Conservation (phyloP, 2,888 invertebrate genomes). For the Tridacna crocea region DNA sequence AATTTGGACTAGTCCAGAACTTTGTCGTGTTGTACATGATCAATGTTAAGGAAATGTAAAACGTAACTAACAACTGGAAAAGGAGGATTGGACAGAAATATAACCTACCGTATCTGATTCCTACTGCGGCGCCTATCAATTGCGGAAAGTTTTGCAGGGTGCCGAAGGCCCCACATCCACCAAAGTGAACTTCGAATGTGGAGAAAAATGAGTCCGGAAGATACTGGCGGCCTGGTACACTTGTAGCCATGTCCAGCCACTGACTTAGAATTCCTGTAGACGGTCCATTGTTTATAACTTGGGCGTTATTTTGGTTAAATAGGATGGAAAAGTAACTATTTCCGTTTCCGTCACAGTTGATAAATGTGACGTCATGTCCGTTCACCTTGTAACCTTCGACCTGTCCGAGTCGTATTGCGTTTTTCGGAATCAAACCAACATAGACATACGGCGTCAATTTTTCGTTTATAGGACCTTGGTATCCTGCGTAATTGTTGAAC, state of each 20-base stretch:
- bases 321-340: constrained; percentile 58
- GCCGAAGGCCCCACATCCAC: constrained; percentile 61
- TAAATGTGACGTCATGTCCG: constrained; percentile 45
- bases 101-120: constrained; percentile 55
- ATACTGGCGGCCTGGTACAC: constrained; percentile 14
- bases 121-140: constrained; percentile 53
- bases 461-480: constrained; percentile 1
- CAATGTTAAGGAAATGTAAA: too few relatives aligned
- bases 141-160: constrained; percentile 43
- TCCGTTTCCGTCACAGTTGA: constrained; percentile 57
- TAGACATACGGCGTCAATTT: constrained; percentile 50
- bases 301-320: constrained; percentile 34
- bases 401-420: constrained; percentile 18
- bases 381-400: constrained; percentile 44
- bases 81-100: too few relatives aligned
- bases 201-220: constrained; percentile 44
- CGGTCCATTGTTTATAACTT: constrained; percentile 22
- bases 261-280: constrained; percentile 20
- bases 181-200: constrained; percentile 60
- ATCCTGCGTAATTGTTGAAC: constrained; percentile 49
- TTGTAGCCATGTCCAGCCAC: constrained; percentile 40
- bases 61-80: too few relatives aligned
- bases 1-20: too few relatives aligned
- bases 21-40: too few relatives aligned
- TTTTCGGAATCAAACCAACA: constrained; percentile 44